Conservation (phyloP, 2,797 vertebrate genomes). For the Artibeus jamaicensis region DNA sequence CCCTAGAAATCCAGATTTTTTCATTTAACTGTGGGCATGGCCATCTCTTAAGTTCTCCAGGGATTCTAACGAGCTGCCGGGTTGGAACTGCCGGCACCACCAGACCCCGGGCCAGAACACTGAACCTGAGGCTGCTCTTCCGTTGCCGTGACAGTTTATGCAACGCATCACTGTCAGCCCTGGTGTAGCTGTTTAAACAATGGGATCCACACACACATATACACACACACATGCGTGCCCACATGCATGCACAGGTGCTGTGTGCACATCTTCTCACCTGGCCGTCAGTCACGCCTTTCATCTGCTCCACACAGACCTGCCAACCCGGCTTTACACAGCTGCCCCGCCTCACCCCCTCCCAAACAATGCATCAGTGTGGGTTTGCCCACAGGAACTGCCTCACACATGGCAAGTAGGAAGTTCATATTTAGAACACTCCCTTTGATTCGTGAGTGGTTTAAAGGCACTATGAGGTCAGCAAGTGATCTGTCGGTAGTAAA, state of each 20-base stretch:
- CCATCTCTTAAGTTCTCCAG: not conserved
- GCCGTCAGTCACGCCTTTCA: not conserved
- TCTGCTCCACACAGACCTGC: not conserved
- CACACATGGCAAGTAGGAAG: not conserved
- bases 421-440: not conserved
- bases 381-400: not conserved
- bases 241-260: not conserved
- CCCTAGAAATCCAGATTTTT: not conserved
- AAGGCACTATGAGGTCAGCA: not conserved
- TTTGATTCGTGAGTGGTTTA: not conserved
- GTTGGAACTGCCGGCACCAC: too few relatives aligned
- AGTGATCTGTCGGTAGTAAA: not conserved
- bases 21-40: not conserved
- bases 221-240: too few relatives aligned
- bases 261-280: not conserved
- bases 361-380: accelerated
- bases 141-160: not conserved
- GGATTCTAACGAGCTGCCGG: not conserved
- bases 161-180: accelerated
- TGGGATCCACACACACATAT: too few relatives aligned
- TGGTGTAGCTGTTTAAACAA: too few relatives aligned
- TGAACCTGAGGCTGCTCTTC: not conserved
- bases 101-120: not conserved
- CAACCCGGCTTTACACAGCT: not conserved
- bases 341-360: not conserved